Evolutionary conservation across 1,140 invertebrate genomes (phyloP).

Genomic region (Bombus breviceps): DNA sequence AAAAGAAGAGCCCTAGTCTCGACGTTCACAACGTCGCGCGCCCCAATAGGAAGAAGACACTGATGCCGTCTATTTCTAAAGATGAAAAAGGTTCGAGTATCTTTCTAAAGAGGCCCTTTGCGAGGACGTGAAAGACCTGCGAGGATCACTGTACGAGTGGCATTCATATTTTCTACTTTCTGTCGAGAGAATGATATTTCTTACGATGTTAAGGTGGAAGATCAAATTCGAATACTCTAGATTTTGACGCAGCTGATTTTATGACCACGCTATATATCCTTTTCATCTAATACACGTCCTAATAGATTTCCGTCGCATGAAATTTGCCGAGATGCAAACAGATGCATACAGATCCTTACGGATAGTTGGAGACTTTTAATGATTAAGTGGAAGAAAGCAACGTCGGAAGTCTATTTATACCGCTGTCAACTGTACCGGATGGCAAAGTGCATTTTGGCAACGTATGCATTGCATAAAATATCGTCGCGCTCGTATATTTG

Average conservation of each 20-base stretch:
- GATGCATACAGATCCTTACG: neutral
- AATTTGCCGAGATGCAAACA: too few relatives aligned
- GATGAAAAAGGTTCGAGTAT: conserved; percentile 34
- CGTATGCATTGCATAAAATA: neutral
- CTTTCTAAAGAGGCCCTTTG: neutral
- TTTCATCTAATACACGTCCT: too few relatives aligned
- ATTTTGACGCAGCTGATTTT: too few relatives aligned
- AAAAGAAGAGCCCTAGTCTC: conserved; percentile 34
- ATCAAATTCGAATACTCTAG: too few relatives aligned
- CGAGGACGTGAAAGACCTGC: too few relatives aligned
- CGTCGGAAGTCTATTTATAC: conserved; percentile 28
- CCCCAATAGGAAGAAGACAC: neutral
- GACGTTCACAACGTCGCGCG: neutral
- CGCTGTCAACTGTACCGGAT: neutral
- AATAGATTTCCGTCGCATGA: too few relatives aligned
- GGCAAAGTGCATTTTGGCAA: conserved; percentile 21
- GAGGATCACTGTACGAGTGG: neutral
- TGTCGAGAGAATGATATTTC: too few relatives aligned
- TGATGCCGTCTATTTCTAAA: neutral
- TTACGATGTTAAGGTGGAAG: too few relatives aligned
- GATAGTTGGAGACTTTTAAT: neutral
- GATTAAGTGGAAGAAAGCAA: conserved; percentile 14
- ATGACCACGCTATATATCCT: too few relatives aligned
- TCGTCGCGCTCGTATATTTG: conserved; percentile 1
- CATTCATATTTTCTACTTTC: neutral